These are phyloP conservation scores for Psilopsiagon aymara DNA, from an alignment of 2,113 vertebrate genomes.

Conservation along the genomic window DNA sequence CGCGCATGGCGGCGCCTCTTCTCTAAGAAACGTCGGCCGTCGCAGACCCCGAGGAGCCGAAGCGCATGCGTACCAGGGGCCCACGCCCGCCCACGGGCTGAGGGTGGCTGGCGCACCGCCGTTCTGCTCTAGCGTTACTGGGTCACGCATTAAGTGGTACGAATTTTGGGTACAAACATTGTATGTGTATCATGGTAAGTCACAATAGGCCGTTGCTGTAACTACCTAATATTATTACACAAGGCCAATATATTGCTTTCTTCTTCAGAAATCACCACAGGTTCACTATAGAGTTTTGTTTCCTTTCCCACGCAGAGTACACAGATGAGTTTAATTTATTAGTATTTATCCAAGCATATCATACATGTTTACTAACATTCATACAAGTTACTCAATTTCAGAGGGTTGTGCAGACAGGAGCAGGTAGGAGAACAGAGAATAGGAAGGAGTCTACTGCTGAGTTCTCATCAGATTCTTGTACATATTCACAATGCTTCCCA, in stretches of 20 bases:
- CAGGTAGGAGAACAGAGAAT: not conserved
- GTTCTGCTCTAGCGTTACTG: not conserved
- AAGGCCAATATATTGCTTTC: not conserved
- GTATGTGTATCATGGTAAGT: not conserved
- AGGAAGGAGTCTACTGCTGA: not conserved
- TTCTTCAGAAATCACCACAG: not conserved
- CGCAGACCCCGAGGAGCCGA: not conserved
- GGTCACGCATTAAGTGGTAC: not conserved
- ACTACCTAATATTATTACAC: not conserved
- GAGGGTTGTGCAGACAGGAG: not conserved
- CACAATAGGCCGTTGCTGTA: not conserved
- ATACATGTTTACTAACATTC: not conserved
- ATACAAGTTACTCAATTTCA: not conserved
- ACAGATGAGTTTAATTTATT: not conserved
- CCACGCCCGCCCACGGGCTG: not conserved
- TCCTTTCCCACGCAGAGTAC: not conserved
- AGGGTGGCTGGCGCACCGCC: too few species aligned
- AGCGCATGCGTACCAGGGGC: not conserved
- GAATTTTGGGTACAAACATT: not conserved
- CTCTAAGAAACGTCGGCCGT: fast-evolving
- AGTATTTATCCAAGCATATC: not conserved
- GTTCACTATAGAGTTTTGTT: not conserved
- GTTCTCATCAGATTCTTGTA: not conserved
- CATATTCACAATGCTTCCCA: not conserved
- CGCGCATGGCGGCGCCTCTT: fast-evolving